Base-by-base conservation (phyloP, 2,888 invertebrate species). In the Steinernema hermaphroditum region DNA sequence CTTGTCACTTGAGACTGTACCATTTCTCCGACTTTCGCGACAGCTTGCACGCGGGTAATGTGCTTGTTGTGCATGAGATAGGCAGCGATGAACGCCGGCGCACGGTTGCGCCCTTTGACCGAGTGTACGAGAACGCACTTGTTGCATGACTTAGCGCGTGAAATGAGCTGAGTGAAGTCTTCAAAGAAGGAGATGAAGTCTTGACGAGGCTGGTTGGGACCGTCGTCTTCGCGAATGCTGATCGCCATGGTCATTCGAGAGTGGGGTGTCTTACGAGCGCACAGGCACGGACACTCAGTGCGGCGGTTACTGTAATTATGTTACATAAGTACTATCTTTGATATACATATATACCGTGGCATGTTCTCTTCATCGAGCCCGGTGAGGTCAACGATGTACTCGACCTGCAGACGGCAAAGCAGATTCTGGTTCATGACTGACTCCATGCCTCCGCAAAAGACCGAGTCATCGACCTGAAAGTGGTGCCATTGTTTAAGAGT, bases 321-420 rank as follows among this genome's bases (percentile, higher is more conserved):
- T 73, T 16, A 69, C 74, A 16, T 75, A 72, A 16, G 76, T 74
- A 57, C 70, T 70, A 22, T 72, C 70, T 24, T 73, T 73, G 49
- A 62, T 74, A 12, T 12, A 37, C 14, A 72, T 74, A 46, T 74
- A 73, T 32, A 73, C 19, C 49, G 69, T 8, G 57, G 29, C 37
- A 72, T n/a, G 22, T 75, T 57, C 32, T 77, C 78, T 24, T 74
- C 75, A 8, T 78, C 78, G 22, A 80, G 69, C 24, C 83, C 83
- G 62, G 86, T 87, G 46, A 89, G 83, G 78, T 89, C 89, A 8
- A 89, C 85, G n/a, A 89, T 80, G 29, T 87, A 87, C 72, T 88
- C 87, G 70, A 89, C 87, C 70, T 87, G 84, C 22, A 88, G 80
- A 19, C 87, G 86, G 79, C 89, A 89, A 22, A 89, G 81, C 12